Conservation (phyloP, 2,888 invertebrate species). For the Meteorus colon region DNA sequence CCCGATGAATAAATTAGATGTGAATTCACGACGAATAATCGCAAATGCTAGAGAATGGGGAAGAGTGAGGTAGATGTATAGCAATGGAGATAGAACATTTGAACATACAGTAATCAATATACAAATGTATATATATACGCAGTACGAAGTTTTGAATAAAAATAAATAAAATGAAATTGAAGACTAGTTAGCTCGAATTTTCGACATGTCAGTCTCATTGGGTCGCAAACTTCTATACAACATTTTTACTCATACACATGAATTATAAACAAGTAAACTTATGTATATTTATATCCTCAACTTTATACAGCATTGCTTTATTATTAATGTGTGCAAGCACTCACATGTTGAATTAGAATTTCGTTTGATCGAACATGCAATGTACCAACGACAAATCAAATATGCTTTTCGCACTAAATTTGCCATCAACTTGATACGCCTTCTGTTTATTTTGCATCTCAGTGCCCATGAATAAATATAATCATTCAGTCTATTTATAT, state of each 20-base stretch:
- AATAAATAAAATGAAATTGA: too few relatives aligned
- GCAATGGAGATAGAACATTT: background rate
- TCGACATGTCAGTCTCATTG: too few relatives aligned
- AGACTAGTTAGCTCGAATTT: too few relatives aligned
- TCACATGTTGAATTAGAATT: constrained; percentile 26
- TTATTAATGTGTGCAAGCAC: constrained; percentile 18
- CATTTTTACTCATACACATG: too few relatives aligned
- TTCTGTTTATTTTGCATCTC: constrained; percentile 37
- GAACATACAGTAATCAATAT: background rate
- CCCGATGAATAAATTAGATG: constrained; percentile 10
- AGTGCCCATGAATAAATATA: background rate
- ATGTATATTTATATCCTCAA: too few relatives aligned
- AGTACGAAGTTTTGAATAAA: too few relatives aligned
- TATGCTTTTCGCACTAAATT: background rate
- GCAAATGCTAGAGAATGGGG: background rate
- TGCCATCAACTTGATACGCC: background rate
- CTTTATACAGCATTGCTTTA: background rate
- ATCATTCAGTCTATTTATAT: background rate
- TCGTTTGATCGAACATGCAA: constrained; percentile 7
- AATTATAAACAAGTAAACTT: too few relatives aligned
- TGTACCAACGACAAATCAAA: constrained; percentile 6
- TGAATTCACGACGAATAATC: constrained; percentile 10
- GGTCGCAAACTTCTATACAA: too few relatives aligned
- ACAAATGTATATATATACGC: background rate
- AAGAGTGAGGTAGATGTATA: background rate